Percentiles rank a stretch among this genome's conserved stretches.
Evolutionary conservation across 1,140 invertebrate species (phyloP).

Genomic region (Drosophila nigrodunni): DNA sequence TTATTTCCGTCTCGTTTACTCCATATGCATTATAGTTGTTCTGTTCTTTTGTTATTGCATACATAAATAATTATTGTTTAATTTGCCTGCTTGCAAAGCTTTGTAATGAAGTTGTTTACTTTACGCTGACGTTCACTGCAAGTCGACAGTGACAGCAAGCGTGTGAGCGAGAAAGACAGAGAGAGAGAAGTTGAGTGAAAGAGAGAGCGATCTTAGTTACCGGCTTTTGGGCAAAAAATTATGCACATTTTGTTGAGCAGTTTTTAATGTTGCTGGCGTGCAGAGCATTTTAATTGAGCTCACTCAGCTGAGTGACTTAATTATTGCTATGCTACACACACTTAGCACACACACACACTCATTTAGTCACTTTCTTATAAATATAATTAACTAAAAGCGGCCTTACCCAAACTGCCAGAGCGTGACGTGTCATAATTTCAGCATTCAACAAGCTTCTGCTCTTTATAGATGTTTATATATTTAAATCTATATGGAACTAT

Average conservation of each 20-base stretch:
- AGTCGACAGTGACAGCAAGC: not conserved
- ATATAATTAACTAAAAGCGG: constrained; percentile 25
- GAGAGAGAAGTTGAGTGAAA: not conserved
- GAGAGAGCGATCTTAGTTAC: not conserved
- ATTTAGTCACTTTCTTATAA: constrained; percentile 22
- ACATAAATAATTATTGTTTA: constrained; percentile 79
- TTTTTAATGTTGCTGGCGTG: constrained; percentile 67
- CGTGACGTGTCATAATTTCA: constrained; percentile 59
- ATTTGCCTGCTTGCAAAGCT: constrained; percentile 60
- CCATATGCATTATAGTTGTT: constrained; percentile 61
- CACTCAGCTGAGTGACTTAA: constrained; percentile 1
- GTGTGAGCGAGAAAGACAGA: not conserved
- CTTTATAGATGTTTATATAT: constrained; percentile 11
- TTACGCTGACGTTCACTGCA: constrained; percentile 9
- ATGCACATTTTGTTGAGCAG: constrained; percentile 59
- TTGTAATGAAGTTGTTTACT: constrained; percentile 63
- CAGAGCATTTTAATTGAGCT: constrained; percentile 50
- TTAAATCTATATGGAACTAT: not conserved
- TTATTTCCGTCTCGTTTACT: constrained; percentile 51
- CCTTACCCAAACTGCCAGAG: constrained; percentile 35
- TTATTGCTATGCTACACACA: constrained; percentile 25
- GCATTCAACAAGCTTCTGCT: constrained; percentile 28
- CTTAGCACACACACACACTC: not conserved
- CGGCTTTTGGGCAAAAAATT: constrained; percentile 23
- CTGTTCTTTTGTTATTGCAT: constrained; percentile 63